Conservation (phyloP, 2,888 invertebrate genomes). For the Zaprionus obscuricornis region DNA sequence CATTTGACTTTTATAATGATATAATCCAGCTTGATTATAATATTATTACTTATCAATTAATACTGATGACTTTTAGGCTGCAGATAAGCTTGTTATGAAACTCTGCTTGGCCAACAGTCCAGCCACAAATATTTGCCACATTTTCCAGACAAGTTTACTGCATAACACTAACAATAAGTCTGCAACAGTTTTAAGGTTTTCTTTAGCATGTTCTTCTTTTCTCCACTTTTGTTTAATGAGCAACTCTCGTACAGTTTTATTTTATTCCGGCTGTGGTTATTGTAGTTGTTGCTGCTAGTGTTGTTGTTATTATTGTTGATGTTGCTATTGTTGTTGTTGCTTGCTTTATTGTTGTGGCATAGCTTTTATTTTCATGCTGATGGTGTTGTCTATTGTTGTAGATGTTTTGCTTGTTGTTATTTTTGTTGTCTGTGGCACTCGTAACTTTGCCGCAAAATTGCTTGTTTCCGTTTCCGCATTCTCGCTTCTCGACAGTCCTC, state of each 20-base stretch:
- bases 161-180: constrained; percentile 30
- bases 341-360: constrained; percentile 56
- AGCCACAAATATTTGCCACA: constrained; percentile 48
- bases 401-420: constrained; percentile 9
- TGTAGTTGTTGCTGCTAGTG: constrained; percentile 17
- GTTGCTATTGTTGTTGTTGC: constrained; percentile 18
- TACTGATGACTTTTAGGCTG: constrained; percentile 21
- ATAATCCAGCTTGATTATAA: constrained; percentile 23
- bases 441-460: constrained; percentile 80
- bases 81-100: constrained; percentile 19
- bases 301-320: constrained; percentile 10
- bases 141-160: constrained; percentile 30
- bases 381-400: constrained; percentile 12
- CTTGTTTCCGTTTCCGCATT: constrained; percentile 81
- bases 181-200: constrained; percentile 29
- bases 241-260: constrained; percentile 38
- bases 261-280: constrained; percentile 18
- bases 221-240: constrained; percentile 40
- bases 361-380: constrained; percentile 43
- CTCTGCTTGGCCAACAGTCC: constrained; percentile 10
- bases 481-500: constrained; percentile 49
- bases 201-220: not conserved
- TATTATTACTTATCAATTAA: constrained; percentile 38
- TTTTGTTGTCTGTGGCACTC: constrained; percentile 66
- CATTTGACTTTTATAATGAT: not conserved